phyloP scores from a whole-genome alignment of 2,113 vertebrate genomes.

The Condylura cristata region DNA sequence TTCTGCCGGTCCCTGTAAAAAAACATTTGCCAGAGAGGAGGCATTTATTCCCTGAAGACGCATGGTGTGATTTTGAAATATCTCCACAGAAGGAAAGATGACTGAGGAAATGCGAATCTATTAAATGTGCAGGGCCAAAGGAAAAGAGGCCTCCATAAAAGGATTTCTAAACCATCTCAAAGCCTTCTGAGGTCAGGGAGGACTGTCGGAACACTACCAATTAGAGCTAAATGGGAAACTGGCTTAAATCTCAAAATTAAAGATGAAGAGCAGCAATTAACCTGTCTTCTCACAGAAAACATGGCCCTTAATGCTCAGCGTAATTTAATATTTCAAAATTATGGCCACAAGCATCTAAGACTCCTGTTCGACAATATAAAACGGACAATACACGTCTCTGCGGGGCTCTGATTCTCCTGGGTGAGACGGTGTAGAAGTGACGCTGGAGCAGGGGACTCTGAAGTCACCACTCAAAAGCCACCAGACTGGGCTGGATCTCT shows the following conservation, averaged over 20 bases:
- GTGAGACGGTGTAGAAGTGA: not conserved
- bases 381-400: conserved; percentile 37
- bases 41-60: conserved; percentile 32
- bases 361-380: conserved; percentile 53
- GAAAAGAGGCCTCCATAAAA: conserved; percentile 55
- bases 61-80: conserved; percentile 67
- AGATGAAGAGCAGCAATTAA: conserved; percentile 69
- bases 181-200: conserved; percentile 53
- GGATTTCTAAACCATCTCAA: conserved; percentile 47
- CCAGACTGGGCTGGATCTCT: accelerated
- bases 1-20: conserved; percentile 9
- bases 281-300: conserved; percentile 71
- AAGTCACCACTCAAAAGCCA: not conserved
- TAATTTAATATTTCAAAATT: conserved; percentile 77
- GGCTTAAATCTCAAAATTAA: conserved; percentile 67
- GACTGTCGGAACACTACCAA: conserved; percentile 54
- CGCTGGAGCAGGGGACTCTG: not conserved
- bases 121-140: conserved; percentile 49
- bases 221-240: conserved; percentile 68
- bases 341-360: conserved; percentile 5
- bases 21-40: conserved; percentile 10
- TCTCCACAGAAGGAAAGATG: conserved; percentile 45
- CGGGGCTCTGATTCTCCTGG: not conserved
- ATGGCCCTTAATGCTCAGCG: conserved; percentile 36
- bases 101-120: conserved; percentile 62